A percentile compares a stretch with the other conserved stretches of the same genome.
Conservation (phyloP, 2,888 invertebrate species). For the Drosophila lacicola region DNA sequence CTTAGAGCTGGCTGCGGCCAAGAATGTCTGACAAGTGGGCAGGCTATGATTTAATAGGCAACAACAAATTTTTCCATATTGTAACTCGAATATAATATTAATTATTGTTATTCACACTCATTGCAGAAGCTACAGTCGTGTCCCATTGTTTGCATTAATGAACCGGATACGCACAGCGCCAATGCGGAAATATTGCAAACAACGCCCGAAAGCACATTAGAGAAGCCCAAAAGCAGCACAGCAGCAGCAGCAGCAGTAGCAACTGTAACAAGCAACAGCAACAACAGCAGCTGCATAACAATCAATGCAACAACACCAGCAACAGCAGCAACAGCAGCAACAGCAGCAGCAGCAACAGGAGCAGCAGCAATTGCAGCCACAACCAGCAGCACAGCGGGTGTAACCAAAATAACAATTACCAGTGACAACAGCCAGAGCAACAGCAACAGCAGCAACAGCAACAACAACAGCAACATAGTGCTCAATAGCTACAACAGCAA, state of each 20-base stretch:
- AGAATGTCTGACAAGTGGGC: conserved; percentile 28
- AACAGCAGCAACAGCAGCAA: conserved; percentile 21
- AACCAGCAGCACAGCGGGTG: conserved; percentile 56
- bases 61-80: conserved; percentile 1
- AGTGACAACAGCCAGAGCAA: conserved; percentile 48
- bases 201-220: conserved; percentile 79
- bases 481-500: conserved; percentile 28
- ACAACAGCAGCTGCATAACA: conserved; percentile 58
- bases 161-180: conserved; percentile 83
- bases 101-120: background rate
- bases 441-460: conserved; percentile 33
- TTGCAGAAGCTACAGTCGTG: conserved; percentile 90
- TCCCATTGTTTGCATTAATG: conserved; percentile 86
- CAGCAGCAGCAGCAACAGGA: conserved; percentile 13
- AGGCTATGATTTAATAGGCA: conserved; percentile 3
- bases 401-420: conserved; percentile 69
- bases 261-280: conserved; percentile 47
- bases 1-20: conserved; percentile 15
- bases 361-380: conserved; percentile 26
- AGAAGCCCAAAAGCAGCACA: conserved; percentile 64
- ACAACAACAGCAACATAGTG: conserved; percentile 12
- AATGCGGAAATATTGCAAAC: conserved; percentile 81
- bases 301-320: conserved; percentile 46
- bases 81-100: background rate
- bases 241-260: conserved; percentile 27